Evolutionary conservation across 1,140 invertebrate genomes (phyloP), one percentile per base, ranked within the genome.

Genomic region (Bombus polaris): DNA sequence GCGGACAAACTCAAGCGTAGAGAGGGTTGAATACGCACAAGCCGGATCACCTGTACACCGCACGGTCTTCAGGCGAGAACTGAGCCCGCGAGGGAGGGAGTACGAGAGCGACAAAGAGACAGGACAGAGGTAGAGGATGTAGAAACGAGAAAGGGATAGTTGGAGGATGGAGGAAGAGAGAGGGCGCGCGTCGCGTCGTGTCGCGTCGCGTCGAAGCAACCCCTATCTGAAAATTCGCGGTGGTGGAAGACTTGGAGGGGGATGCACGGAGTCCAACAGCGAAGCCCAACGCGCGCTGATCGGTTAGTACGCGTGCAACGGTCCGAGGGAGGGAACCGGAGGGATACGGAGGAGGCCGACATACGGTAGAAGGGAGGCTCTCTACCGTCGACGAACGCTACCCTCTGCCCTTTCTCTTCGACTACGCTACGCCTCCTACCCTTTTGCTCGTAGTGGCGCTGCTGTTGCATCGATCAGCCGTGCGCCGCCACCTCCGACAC

Each of bases 401-500:
- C 68, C 62, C 80, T 65, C 84, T 70, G 68, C 68, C 78, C 62
- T 65, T 75, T 59, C 65, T 66, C 70, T 66, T 68, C 47, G 35
- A 10, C 75, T 85, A 88, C 39, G 82, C 85, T 81, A 81, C 88
- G 77, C 88, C 91, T 90, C 89, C 88, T 86, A 84, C 82, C 84
- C 77, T 85, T 22, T 84, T 75, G 87, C 90, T 78, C 73, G 87
- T 84, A 87, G 90, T 85, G 93, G 93, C 93, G 93, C 93, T 93
- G 89, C 83, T 92, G 89, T 94, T 93, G 93, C 93, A 95, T 95
- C 93, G 94, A 95, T 95, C 94, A 94, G 94, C 91, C 94, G 92
- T 91, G 92, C 91, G 74, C 89, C 88, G 83, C 88, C 92, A 92
- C 91, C 92, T 89, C 90, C 90, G 89, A 87, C 86, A 88, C 89